Base-by-base conservation (phyloP, 2,113 vertebrate species). In the Azemiops feae region DNA sequence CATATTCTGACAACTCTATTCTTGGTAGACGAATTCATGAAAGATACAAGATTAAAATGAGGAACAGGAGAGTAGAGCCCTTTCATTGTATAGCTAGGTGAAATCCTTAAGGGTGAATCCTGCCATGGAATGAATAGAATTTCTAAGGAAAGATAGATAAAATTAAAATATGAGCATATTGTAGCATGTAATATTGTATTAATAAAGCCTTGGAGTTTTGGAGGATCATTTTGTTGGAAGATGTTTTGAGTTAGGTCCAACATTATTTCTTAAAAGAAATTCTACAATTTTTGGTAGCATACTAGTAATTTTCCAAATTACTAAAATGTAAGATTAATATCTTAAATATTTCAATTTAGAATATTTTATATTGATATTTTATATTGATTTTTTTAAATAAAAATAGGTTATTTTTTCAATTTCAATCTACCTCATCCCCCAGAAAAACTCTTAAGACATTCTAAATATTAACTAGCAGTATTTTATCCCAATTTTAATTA, bases 1-100 rank as follows among this genome's bases (percentile, higher is more conserved):
- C 99, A 0, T 99, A 99, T 97, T 99, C 99, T 1, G 98, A 98
- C 95, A 99, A 98, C 96, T 99, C 99, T 87, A 98, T 99, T 96
- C 98, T 99, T 95, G 99, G 99, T 99, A 97, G 98, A 98, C 97
- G 47, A 85, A 52, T 8, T 12, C 34, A 12, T 20, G 39, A 43
- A n/a, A 92, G 45, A 5, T 12, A 92, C 43, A 47, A 45, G 53
- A 81, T 81, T 43, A 81, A 85, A 27, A 30, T 58, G 12, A 88
- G 22, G 34, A 74, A 30, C 0, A 52, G 27, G 45, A 22, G 34
- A 34, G 22, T n/a, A 39, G 25, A 39, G 10, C 30, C 9, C 10
- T 86, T 25, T 52, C n/a, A 25, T 8, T 22, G 7, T 27, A 6
- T 50, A 2, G 43, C n/a, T 85, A n/a, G 27, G 39, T 57, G 5